A percentile compares a stretch with the other conserved stretches of the same genome.
These are phyloP conservation scores for Gallinago jamesoni DNA, from an alignment of 2,113 vertebrate species.

Conservation along the genomic window DNA sequence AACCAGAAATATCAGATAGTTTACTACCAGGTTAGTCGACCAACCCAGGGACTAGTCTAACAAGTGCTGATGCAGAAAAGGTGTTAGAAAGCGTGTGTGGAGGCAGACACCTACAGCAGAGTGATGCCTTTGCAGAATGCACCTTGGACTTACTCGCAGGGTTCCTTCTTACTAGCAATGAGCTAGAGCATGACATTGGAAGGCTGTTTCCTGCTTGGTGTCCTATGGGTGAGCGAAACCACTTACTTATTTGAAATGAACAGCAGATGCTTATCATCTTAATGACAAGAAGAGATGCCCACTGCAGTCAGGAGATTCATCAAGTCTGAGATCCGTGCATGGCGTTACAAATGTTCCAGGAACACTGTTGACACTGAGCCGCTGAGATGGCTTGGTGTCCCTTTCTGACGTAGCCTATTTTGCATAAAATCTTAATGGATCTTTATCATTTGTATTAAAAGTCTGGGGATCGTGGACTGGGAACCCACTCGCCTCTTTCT, in stretches of 20 bases:
- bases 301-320: neutral
- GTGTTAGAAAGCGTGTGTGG: neutral
- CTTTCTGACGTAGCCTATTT: neutral
- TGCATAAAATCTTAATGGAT: neutral
- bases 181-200: neutral
- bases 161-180: neutral
- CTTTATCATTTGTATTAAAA: neutral
- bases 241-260: neutral
- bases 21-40: neutral
- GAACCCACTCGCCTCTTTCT: neutral
- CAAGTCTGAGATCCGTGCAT: neutral
- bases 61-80: neutral
- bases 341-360: accelerated
- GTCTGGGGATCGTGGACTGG: neutral
- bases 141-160: neutral
- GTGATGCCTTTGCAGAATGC: neutral
- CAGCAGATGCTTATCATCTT: neutral
- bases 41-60: neutral
- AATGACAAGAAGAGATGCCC: neutral
- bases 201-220: neutral
- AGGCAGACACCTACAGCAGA: neutral
- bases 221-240: neutral
- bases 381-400: neutral
- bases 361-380: neutral
- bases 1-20: constrained; percentile 39